Percentiles rank a stretch among this genome's conserved stretches.
phyloP scores from a whole-genome alignment of 2,888 invertebrate genomes.

The Sinhomidia bicolor region DNA sequence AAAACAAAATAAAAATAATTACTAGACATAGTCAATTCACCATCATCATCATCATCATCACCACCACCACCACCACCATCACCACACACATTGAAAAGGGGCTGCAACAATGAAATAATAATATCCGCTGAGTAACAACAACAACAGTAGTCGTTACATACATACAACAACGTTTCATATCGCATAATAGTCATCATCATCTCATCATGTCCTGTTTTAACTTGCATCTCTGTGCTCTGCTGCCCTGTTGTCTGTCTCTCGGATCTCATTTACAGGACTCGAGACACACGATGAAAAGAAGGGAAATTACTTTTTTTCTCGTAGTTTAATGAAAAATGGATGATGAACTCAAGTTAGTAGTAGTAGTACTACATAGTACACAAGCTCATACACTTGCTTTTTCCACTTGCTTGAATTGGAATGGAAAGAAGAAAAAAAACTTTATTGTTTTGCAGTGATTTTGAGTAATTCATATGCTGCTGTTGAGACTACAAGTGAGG shows the following conservation, averaged over 20 bases:
- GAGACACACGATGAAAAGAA: background rate
- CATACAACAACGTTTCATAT: background rate
- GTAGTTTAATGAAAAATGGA: slow-evolving; percentile 30
- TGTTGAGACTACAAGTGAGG: no score
- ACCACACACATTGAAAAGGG: background rate
- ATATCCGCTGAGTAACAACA: background rate
- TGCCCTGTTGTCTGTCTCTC: background rate
- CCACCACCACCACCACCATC: no score
- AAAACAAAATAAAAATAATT: slow-evolving; percentile 18
- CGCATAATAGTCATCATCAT: background rate
- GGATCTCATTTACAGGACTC: background rate
- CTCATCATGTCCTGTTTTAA: slow-evolving; percentile 1
- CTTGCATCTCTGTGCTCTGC: background rate
- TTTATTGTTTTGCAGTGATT: slow-evolving; percentile 18
- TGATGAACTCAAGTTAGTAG: background rate
- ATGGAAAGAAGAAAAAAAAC: no score
- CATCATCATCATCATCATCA: no score
- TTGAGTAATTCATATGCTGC: background rate
- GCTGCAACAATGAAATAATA: slow-evolving; percentile 7
- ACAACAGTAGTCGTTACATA: background rate
- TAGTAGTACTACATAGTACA: no score
- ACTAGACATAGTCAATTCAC: slow-evolving; percentile 2
- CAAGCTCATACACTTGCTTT: background rate
- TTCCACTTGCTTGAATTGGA: background rate
- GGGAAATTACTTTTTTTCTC: slow-evolving; percentile 35